Base-by-base conservation (phyloP, 2,888 invertebrate genomes). In the Crocallis elinguaria region DNA sequence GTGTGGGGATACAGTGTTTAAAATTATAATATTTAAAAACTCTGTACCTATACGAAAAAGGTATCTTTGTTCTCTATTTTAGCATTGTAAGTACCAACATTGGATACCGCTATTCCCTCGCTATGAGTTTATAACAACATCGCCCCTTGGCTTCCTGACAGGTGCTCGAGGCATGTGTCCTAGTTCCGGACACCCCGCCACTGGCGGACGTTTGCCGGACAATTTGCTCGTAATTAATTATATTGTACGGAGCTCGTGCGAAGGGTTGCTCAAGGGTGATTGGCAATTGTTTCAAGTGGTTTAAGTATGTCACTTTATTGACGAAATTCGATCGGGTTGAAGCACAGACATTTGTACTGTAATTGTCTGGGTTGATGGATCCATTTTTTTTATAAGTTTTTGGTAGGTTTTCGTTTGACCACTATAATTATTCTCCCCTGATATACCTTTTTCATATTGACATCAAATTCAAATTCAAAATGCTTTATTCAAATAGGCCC, bases 171-270 rank as follows among this genome's bases (percentile, higher is more conserved):
- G 8, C 52, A 52, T 52, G 37, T 52, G 52, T n/a, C 41, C 48
- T 12, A 12, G 19, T 13, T n/a, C 13, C 25, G 50, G 14, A 35
- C 32, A 19, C 29, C 37, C 36, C n/a, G 48, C 43, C 36, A 25
- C 48, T 25, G 14, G 25, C 27, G 57, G 58, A 49, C 57, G 57
- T 49, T 52, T 51, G 50, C 45, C 42, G 44, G 48, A 46, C 54
- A 45, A 60, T 57, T 63, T 53, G 58, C 52, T 42, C 35, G 36
- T 56, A 56, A 57, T 52, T 60, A 63, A 60, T 60, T 49, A 52
- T 46, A 52, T 41, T 21, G 32, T 25, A 29, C 17, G 13, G 19
- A 12, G 35, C n/a, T n/a, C n/a, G n/a, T n/a, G n/a, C 39, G 25
- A 39, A 21, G 37, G 37, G 41, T 12, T 45, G 41, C 21, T 32